Evolutionary conservation across 1,140 invertebrate species (phyloP), one percentile per base, ranked within the genome.

Genomic region (Eurosta solidaginis): DNA sequence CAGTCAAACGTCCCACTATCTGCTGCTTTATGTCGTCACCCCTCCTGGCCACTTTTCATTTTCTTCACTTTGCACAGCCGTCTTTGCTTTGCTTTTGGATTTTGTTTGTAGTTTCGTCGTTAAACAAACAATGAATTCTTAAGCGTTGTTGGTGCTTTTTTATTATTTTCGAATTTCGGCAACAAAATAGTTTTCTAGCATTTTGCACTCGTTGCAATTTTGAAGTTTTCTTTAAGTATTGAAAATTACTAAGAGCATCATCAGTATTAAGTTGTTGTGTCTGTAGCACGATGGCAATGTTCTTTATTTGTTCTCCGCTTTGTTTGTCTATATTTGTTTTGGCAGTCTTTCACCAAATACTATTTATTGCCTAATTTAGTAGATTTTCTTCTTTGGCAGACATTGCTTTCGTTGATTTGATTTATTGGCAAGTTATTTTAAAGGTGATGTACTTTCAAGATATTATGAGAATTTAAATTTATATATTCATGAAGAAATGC

Each of bases 361-460:
- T 68, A 68, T 68, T 68, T 68, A 68, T 68, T 68, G 59, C 59
- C 59, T 68, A 68, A 68, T 68, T 68, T 68, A 68, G 59, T 68
- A 29, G 59, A 42, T 36, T 17, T 68, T 68, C 40, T 40, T n/a
- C n/a, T 33, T 10, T 10, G 9, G 10, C 59, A 17, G 6, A 36
- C 17, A 40, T 14, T 68, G n/a, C 33, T 20, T 33, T 59, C 29
- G n/a, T 40, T 3, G 27, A 29, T 68, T 68, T 68, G 59, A 68
- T 40, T 68, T 68, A 68, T 68, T 68, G 59, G 33, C 27, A 33
- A 68, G 36, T 29, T 33, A 40, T 68, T 68, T 68, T 20, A 5
- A 22, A 5, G 33, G 9, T 0, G 40, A 27, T 68, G 12, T 42
- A n/a, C n/a, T n/a, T n/a, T n/a, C n/a, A n/a, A n/a, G n/a, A n/a